Percentiles rank a stretch among this genome's conserved stretches.
phyloP scores from a whole-genome alignment of 2,797 vertebrate genomes.

The Bradypodion ventrale region DNA sequence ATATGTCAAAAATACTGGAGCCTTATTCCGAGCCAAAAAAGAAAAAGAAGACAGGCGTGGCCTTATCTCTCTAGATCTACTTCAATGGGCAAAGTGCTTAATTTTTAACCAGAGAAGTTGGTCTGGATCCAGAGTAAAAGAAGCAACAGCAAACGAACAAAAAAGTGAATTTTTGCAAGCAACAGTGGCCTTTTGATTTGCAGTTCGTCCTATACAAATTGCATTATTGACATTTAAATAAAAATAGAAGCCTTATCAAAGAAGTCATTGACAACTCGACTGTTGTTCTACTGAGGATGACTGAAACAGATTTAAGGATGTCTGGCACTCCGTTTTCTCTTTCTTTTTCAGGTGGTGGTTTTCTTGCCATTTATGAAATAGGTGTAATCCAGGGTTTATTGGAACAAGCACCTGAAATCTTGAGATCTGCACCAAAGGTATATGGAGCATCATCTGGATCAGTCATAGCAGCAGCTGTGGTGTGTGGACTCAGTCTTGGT shows the following conservation, averaged over 20 bases:
- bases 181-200: slow-evolving; percentile 3
- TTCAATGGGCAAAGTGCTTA: slow-evolving; percentile 29
- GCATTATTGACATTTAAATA: not conserved
- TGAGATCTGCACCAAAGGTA: slow-evolving; percentile 79
- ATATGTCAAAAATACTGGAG: not conserved
- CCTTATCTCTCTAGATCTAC: slow-evolving; percentile 33
- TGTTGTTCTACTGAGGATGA: slow-evolving; percentile 30
- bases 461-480: slow-evolving; percentile 83
- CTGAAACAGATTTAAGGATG: slow-evolving; percentile 38
- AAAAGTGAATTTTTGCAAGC: slow-evolving; percentile 24
- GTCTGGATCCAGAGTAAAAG: slow-evolving; percentile 3
- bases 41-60: not conserved
- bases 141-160: not conserved
- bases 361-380: slow-evolving; percentile 86
- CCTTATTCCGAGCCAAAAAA: slow-evolving; percentile 3
- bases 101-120: slow-evolving; percentile 55
- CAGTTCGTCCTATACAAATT: not conserved
- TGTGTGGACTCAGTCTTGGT: slow-evolving; percentile 80
- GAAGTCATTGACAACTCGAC: fast-evolving
- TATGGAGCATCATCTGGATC: slow-evolving; percentile 88
- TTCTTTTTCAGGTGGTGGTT: slow-evolving; percentile 91
- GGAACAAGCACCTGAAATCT: slow-evolving; percentile 80
- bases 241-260: not conserved
- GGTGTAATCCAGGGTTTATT: slow-evolving; percentile 86
- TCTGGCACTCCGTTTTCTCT: slow-evolving; percentile 72